These are phyloP conservation scores for Argyrosomus regius DNA, from an alignment of 2,797 vertebrate species.

Conservation along the genomic window DNA sequence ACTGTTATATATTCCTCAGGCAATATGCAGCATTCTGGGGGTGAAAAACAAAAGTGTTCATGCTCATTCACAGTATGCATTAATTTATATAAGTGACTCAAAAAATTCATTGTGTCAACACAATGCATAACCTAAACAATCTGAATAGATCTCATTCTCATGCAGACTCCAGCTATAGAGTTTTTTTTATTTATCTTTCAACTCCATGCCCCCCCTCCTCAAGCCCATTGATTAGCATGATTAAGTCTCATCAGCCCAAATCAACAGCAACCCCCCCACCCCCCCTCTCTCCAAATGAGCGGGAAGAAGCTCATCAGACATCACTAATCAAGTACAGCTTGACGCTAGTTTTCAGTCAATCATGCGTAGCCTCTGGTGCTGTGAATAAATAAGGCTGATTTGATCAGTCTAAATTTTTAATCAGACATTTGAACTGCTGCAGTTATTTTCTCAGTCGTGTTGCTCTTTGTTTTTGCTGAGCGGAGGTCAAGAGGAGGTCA, in stretches of 20 bases:
- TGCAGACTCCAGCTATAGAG: slow-evolving; percentile 11
- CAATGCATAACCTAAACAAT: slow-evolving; percentile 35
- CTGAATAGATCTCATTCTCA: slow-evolving; percentile 24
- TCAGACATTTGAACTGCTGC: slow-evolving; percentile 57
- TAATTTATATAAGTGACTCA: slow-evolving; percentile 4
- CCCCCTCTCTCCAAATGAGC: slow-evolving; percentile 30
- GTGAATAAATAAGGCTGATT: slow-evolving; percentile 73
- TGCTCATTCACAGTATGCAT: slow-evolving; percentile 12
- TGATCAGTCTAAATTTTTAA: slow-evolving; percentile 72
- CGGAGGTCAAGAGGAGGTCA: slow-evolving; percentile 61
- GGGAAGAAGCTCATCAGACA: slow-evolving; percentile 76
- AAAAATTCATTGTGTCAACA: slow-evolving; percentile 6
- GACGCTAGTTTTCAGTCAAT: slow-evolving; percentile 79
- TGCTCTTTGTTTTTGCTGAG: slow-evolving; percentile 43
- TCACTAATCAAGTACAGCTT: slow-evolving; percentile 83
- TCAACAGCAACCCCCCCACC: slow-evolving; percentile 61
- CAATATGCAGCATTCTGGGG: slow-evolving; percentile 15
- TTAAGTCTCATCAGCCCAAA: slow-evolving; percentile 83
- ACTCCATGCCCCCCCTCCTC: slow-evolving; percentile 8
- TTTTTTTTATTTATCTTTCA: slow-evolving; percentile 28
- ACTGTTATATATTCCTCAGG: slow-evolving; percentile 24
- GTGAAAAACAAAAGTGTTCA: slow-evolving; percentile 7
- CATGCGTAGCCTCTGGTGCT: slow-evolving; percentile 56
- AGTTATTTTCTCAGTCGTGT: slow-evolving; percentile 42
- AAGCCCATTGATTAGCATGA: slow-evolving; percentile 81